Conservation (phyloP, 1,140 invertebrate species). For the Kradibia gibbosae region DNA sequence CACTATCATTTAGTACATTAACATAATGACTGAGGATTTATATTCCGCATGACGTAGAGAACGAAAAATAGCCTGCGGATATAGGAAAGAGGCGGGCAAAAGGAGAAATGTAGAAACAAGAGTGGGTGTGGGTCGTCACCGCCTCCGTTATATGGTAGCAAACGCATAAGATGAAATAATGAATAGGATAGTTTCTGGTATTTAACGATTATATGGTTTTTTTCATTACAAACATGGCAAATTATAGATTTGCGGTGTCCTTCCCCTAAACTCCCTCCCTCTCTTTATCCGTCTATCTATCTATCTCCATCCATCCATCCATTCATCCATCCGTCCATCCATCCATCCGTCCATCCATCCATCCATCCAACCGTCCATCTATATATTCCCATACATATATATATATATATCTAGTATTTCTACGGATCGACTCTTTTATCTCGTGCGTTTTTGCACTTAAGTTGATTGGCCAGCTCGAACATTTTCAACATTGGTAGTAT, state of each 20-base stretch:
- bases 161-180: conserved; percentile 72
- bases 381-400: too few species aligned
- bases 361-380: too few species aligned
- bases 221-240: conserved; percentile 57
- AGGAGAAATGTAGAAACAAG: conserved; percentile 47
- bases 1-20: conserved; percentile 71
- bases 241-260: conserved; percentile 72
- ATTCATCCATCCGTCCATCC: background rate
- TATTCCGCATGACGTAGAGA: conserved; percentile 61
- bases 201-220: conserved; percentile 70
- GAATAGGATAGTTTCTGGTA: conserved; percentile 73
- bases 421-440: too few species aligned
- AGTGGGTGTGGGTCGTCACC: background rate
- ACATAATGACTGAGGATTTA: conserved; percentile 72
- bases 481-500: too few species aligned
- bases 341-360: background rate
- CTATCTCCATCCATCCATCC: background rate
- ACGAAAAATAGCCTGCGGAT: conserved; percentile 48
- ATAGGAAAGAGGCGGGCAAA: background rate
- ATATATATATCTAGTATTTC: too few species aligned
- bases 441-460: too few species aligned
- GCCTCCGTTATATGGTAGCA: conserved; percentile 62
- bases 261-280: background rate
- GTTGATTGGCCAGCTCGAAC: too few species aligned
- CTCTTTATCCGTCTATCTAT: background rate